Evolutionary conservation across 2,888 invertebrate genomes (phyloP).

Genomic region (Conops quadrifasciatus): DNA sequence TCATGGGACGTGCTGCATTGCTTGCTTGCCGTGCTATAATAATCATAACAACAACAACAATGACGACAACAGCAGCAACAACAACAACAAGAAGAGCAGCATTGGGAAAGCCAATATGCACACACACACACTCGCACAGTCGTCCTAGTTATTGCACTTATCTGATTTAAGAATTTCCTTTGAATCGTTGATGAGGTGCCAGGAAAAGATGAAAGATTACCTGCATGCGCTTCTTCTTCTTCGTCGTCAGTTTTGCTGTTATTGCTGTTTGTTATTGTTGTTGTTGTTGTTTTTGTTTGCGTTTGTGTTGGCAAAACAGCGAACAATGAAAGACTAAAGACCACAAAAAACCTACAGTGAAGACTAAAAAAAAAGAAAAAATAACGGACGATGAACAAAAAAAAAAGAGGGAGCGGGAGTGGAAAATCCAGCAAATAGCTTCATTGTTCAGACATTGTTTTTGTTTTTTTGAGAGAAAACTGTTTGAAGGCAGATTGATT

Average conservation of each 20-base stretch:
- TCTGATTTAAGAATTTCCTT: slow-evolving; percentile 26
- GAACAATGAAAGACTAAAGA: no score
- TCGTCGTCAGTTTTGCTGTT: neutral
- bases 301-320: no score
- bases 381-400: no score
- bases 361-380: no score
- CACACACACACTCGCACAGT: no score
- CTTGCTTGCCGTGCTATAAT: neutral
- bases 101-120: neutral
- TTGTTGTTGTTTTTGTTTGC: neutral
- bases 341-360: no score
- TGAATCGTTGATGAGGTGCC: slow-evolving; percentile 24
- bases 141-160: neutral
- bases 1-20: neutral
- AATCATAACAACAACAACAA: neutral
- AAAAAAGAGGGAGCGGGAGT: no score
- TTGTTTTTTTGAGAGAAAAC: no score
- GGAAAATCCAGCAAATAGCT: no score
- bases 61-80: neutral
- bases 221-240: neutral
- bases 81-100: neutral
- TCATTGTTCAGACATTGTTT: no score
- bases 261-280: neutral
- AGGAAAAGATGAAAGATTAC: slow-evolving; percentile 10
- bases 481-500: no score